Conservation (phyloP, 2,888 invertebrate genomes). For the Ophioninae sp. region DNA sequence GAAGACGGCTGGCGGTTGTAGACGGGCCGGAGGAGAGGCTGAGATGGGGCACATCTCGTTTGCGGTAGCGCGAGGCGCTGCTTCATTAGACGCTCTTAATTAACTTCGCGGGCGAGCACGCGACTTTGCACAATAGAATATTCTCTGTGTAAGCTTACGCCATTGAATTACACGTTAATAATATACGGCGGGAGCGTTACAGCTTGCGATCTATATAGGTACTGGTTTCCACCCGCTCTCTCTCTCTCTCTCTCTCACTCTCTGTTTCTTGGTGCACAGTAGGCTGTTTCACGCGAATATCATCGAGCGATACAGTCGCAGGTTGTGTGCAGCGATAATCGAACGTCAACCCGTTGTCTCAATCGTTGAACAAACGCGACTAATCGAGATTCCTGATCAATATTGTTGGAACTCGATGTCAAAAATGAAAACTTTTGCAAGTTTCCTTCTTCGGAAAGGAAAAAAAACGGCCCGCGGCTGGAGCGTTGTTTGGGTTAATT, state of each 20-base stretch:
- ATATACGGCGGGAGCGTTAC: constrained; percentile 76
- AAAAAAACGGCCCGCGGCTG: no score
- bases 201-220: constrained; percentile 47
- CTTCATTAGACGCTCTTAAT: constrained; percentile 81
- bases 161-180: constrained; percentile 81
- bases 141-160: constrained; percentile 73
- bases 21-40: constrained; percentile 25
- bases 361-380: constrained; percentile 32
- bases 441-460: no score
- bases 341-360: constrained; percentile 30
- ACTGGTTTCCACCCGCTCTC: not conserved
- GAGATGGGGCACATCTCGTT: constrained; percentile 73
- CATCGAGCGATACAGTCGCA: constrained; percentile 1
- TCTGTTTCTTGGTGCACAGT: not conserved
- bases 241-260: constrained; percentile 7
- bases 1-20: not conserved
- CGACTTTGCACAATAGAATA: constrained; percentile 77
- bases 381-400: constrained; percentile 37
- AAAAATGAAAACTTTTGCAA: not conserved
- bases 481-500: no score
- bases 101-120: constrained; percentile 80
- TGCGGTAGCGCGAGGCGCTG: constrained; percentile 75
- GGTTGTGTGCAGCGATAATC: constrained; percentile 50
- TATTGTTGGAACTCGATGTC: not conserved
- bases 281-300: constrained; percentile 18